Evolutionary conservation across 2,113 vertebrate species (phyloP).

Genomic region (mouse (Mus musculus)): GRCm39 chr14:69542501-69543000

Average conservation of each 20-base stretch:
- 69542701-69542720: not conserved
- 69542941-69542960: not conserved
- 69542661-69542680: not conserved
- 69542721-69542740: not conserved
- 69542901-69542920: not conserved
- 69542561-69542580: not conserved
- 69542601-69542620: not conserved
- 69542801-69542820: not conserved
- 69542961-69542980: not conserved
- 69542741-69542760: not conserved
- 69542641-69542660: accelerated
- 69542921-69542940: too few relatives aligned
- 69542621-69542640: accelerated
- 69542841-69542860: not conserved
- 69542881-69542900: not conserved
- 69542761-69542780: not conserved
- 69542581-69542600: not conserved
- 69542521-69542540: not conserved
- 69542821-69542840: too few relatives aligned
- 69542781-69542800: not conserved
- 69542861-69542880: not conserved
- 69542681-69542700: not conserved
- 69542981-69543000: not conserved
- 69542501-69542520: not conserved
- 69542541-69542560: constrained; percentile 36